Base-by-base conservation (phyloP, 2,113 vertebrate genomes). In the Anhinga anhinga region DNA sequence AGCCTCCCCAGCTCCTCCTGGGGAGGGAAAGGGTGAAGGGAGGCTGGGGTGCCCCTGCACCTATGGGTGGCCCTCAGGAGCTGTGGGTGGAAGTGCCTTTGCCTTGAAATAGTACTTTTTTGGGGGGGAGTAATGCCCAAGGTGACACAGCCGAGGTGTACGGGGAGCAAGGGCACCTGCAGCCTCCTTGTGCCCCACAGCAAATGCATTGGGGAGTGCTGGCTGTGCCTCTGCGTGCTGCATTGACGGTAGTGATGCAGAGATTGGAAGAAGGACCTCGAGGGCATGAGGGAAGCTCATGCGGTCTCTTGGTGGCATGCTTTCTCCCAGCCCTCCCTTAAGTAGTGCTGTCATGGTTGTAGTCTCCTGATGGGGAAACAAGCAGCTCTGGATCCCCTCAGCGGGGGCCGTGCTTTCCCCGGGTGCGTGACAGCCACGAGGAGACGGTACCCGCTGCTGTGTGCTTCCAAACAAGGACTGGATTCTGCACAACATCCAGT, bases 371-470 rank as follows among this genome's bases (percentile, higher is more conserved):
- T 3, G 0, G 7, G 21, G 36, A 15, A 49, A 55, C 3, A 5
- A 49, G 15, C 40, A 40, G 50, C 44, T 45, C 26, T 7, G 38
- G 58, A 10, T 18, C 6, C 32, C 22, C 15, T 19, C 1, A 1
- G 47, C 30, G 26, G n/a, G 26, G 11, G 4, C 25, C 1, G 1
- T 0, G 1, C 44, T 38, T 27, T 23, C 23, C 44, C 15, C 0
- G 1, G 30, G 32, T 27, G 27, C 1, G 4, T n/a, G 69, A 55
- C 47, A 19, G 5, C 8, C 27, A 5, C 50, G 40, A 84, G n/a
- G 44, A 27, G 49, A 17, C 4, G 3, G 36, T 6, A 30, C 8
- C 27, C 4, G 0, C 47, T 1, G 3, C 25, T 11, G n/a, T 2
- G 2, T 5, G 19, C 62, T 70, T 42, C 78, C 63, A 7, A 1